Base-by-base conservation (phyloP, 2,888 invertebrate species). In the Dicyrtomina minuta region DNA sequence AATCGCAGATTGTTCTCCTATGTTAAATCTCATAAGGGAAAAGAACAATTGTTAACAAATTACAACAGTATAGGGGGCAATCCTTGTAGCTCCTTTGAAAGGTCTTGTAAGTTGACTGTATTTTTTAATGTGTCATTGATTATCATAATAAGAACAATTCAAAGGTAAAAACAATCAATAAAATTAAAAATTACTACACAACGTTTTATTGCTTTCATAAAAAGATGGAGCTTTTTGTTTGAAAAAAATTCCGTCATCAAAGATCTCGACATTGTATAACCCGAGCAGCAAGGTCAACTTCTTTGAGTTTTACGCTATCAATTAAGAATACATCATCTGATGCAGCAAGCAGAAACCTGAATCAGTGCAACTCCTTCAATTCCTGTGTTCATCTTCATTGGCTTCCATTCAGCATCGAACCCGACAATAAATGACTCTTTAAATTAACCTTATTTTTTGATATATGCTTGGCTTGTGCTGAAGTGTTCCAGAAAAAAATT, bases 331-430 rank as follows among this genome's bases (percentile, higher is more conserved):
- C 87, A 78, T 83, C 84, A 65, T 87, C 83, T 65, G 82, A 81
- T 5, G 90, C 89, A 17, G 93, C 91, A 76, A 95, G 90, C 89
- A 17, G 93, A 91, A 76, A 95, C 85, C 84, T 96, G 96, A 80
- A 95, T 87, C 51, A 93, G 82, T 64, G 92, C 90, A 49, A 93
- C 85, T 79, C 89, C 88, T 53, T 61, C 68, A 77, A 86, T 87
- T 74, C 87, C 87, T 75, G 86, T 85, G 56, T 88, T 88, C 73
- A 88, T 88, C 43, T 88, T 88, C 73, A 88, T 88, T 44, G 93
- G 93, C 81, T 93, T 92, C 95, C 95, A 96, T 83, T 96, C 95
- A 64, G 92, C 89, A 81, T 96, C 95, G 78, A 95, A 87, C 53
- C 93, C 92, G 27, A 93, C 87, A 66, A 90, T 46, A 46, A 70